Evolutionary conservation across 2,888 invertebrate genomes (phyloP), one percentile per base, ranked within the genome.

Genomic region (Nephrotoma appendiculata): DNA sequence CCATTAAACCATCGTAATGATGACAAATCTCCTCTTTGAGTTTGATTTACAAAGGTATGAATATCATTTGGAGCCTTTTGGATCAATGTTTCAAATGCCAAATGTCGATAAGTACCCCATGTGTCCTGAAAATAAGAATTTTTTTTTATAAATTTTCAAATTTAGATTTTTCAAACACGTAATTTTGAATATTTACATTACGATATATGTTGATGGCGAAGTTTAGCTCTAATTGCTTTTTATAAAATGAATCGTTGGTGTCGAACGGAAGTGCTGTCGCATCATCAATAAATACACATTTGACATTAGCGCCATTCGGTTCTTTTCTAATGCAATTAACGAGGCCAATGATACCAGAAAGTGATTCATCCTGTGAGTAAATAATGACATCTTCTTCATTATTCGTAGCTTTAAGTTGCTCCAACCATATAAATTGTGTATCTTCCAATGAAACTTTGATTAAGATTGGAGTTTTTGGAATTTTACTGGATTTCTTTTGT

Each of bases 241-340:
- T 92, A 90, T 96, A 96, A 86, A 96, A 93, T 5, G 94, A 93
- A 89, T 94, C 90, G 7, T 94, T 92, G 3, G 94, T 91, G 88
- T 94, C 93, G 88, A 96, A 96, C 1, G 92, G 90, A 0, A 95
- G 95, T 0, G 95, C 95, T 1, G 92, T 92, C 0, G 92, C 90
- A 88, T 95, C 95, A 88, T 94, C 90, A 86, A 96, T 94, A 57
- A 95, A 93, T 6, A 96, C 90, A 87, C 94, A 94, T 86, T 93
- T 92, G 0, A 94, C 92, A 0, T 93, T 90, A 88, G 94, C 93
- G 85, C 96, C 96, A 88, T 95, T 95, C 0, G 95, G 94, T 90
- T 98, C 98, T 89, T 93, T 95, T 87, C 96, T 93, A 43, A 99
- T 90, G 90, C 98, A 98, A 89, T 98, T 98, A 0, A 96, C 94